Conservation (phyloP, 2,888 invertebrate genomes). For the Ormyrus labotus region DNA sequence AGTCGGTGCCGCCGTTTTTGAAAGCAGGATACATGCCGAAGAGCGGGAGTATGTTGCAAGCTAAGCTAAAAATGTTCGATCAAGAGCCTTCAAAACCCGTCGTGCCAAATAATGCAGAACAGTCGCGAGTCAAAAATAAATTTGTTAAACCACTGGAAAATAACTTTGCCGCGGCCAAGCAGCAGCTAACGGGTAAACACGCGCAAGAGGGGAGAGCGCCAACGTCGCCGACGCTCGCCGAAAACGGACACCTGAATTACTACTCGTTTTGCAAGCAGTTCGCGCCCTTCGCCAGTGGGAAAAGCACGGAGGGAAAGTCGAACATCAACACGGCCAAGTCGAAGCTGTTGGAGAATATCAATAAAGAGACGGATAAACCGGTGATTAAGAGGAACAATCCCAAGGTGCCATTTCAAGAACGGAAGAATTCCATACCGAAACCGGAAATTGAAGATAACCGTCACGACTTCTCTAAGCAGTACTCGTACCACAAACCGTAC, state of each 20-base stretch:
- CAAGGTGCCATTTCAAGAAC: slow-evolving; percentile 5
- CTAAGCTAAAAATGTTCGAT: slow-evolving; percentile 68
- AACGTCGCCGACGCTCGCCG: slow-evolving; percentile 31
- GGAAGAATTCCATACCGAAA: slow-evolving; percentile 5
- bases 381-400: slow-evolving; percentile 1
- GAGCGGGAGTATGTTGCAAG: slow-evolving; percentile 62
- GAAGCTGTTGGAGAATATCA: slow-evolving; percentile 40
- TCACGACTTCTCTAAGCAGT: slow-evolving; percentile 40
- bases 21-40: slow-evolving; percentile 64
- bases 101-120: slow-evolving; percentile 12
- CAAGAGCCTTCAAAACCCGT: slow-evolving; percentile 46
- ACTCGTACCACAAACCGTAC: slow-evolving; percentile 52
- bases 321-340: slow-evolving; percentile 38
- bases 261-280: slow-evolving; percentile 63
- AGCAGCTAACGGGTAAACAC: background rate
- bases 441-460: background rate
- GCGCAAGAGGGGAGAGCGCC: slow-evolving; percentile 45
- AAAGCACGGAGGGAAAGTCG: slow-evolving; percentile 25
- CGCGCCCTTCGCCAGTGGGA: slow-evolving; percentile 57
- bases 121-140: slow-evolving; percentile 29
- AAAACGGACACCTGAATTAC: slow-evolving; percentile 65
- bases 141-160: slow-evolving; percentile 29
- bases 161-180: background rate
- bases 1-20: slow-evolving; percentile 51
- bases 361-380: slow-evolving; percentile 13